Evolutionary conservation across 2,113 vertebrate species (phyloP).

Genomic region (Polypterus senegalus): DNA sequence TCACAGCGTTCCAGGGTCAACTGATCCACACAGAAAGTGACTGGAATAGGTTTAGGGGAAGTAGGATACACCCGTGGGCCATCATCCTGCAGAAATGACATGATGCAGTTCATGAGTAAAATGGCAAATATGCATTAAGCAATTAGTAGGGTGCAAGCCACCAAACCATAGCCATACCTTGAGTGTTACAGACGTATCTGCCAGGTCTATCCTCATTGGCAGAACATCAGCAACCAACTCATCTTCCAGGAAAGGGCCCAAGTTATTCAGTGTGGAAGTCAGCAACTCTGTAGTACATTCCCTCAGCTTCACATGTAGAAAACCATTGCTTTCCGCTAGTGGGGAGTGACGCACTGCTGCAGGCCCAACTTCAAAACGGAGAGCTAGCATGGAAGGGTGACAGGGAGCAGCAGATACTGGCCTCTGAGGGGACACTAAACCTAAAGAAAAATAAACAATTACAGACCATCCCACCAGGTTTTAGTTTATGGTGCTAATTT

Average conservation of each 20-base stretch:
- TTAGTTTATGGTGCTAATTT: too few species aligned
- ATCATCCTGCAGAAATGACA: slow-evolving; percentile 64
- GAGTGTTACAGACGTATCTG: slow-evolving; percentile 61
- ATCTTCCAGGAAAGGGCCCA: slow-evolving; percentile 87
- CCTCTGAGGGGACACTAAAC: background rate
- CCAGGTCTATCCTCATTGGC: slow-evolving; percentile 72
- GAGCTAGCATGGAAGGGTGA: slow-evolving; percentile 5
- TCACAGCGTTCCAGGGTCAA: slow-evolving; percentile 65
- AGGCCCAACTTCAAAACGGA: slow-evolving; percentile 66
- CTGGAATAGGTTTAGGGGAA: slow-evolving; percentile 69
- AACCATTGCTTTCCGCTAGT: slow-evolving; percentile 56
- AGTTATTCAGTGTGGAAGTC: slow-evolving; percentile 61
- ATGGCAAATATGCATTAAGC: background rate
- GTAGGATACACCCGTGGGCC: slow-evolving; percentile 73
- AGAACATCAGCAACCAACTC: slow-evolving; percentile 69
- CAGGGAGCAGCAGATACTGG: slow-evolving; percentile 21
- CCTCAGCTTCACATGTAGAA: slow-evolving; percentile 55
- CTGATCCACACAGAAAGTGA: slow-evolving; percentile 63
- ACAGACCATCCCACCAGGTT: too few species aligned
- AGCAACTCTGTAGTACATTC: slow-evolving; percentile 57
- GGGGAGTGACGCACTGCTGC: slow-evolving; percentile 39
- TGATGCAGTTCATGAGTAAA: background rate
- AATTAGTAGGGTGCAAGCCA: background rate
- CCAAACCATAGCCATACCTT: slow-evolving; percentile 46
- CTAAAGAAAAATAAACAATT: slow-evolving; percentile 10